A percentile compares a stretch with the other conserved stretches of the same genome.
phyloP scores from a whole-genome alignment of 2,113 vertebrate species.

The Anser brachyrhynchus region DNA sequence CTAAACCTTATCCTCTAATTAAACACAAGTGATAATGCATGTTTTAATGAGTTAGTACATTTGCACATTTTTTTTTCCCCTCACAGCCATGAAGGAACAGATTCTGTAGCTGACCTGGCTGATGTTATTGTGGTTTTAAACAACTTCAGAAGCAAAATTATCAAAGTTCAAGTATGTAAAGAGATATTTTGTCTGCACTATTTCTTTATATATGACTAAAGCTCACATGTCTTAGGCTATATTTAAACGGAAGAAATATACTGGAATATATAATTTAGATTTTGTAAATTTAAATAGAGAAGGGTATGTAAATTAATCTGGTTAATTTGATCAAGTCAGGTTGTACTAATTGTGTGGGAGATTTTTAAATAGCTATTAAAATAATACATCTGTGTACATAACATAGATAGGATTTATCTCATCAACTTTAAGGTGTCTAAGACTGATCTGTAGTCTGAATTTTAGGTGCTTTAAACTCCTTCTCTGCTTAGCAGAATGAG shows the following conservation, averaged over 20 bases:
- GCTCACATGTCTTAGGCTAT: background rate
- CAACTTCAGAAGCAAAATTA: constrained; percentile 94
- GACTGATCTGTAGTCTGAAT: no score
- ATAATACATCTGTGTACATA: background rate
- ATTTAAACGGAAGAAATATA: background rate
- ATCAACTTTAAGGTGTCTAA: no score
- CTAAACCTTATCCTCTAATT: background rate
- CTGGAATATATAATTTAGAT: background rate
- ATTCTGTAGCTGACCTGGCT: constrained; percentile 81
- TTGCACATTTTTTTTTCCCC: background rate
- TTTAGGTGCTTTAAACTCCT: no score
- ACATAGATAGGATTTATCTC: no score
- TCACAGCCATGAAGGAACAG: constrained; percentile 89
- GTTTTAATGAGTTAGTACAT: background rate
- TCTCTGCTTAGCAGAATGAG: no score
- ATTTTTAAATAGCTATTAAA: constrained; percentile 6
- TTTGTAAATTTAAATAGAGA: constrained; percentile 8
- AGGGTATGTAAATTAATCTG: background rate
- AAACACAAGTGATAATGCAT: background rate
- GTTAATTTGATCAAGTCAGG: constrained; percentile 1
- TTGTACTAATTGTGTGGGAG: background rate
- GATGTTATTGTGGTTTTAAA: constrained; percentile 87
- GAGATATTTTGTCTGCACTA: background rate
- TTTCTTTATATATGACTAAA: background rate
- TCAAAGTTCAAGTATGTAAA: constrained; percentile 90